Evolutionary conservation across 2,888 invertebrate genomes (phyloP), one percentile per base, ranked within the genome.

Genomic region (Labia minor): DNA sequence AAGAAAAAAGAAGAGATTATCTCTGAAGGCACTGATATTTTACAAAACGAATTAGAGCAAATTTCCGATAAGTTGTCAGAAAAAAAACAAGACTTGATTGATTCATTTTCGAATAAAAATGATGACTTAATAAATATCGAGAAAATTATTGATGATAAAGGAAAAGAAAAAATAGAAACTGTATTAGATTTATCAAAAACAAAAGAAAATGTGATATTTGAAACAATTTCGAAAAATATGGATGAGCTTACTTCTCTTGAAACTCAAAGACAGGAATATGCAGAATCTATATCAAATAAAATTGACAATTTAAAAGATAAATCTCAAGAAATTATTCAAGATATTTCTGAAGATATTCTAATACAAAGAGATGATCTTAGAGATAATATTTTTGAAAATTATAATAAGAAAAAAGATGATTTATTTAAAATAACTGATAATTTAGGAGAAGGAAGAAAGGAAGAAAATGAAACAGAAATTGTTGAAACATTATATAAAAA

Each of bases 261-360:
- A n/a, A n/a, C n/a, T n/a, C n/a, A n/a, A n/a, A n/a, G n/a, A n/a
- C n/a, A n/a, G n/a, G n/a, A n/a, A n/a, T n/a, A n/a, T n/a, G n/a
- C n/a, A n/a, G 26, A 26, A 61, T 49, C 49, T 20, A 19, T 67
- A 19, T 37, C 37, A 63, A 49, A 64, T 33, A 63, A 14, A 64
- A 63, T 67, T 19, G 63, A 63, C 63, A 63, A 63, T 26, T 6
- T 26, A 26, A 26, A 26, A 8, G 3, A 26, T 26, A 64, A 61
- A 20, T 49, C 63, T 61, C 49, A 21, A 63, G 26, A 37, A 21
- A 26, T 61, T 20, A 21, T 20, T 26, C 66, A 62, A 67, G 67
- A 63, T 14, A 21, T 64, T 4, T 61, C 37, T 18, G 19, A 62
- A 11, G 62, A 33, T 14, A 37, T 62, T 62, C 1, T 10, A 62